A percentile compares a stretch with the other conserved stretches of the same genome.
These are phyloP conservation scores for Hyposoter dolosus DNA, from an alignment of 2,888 invertebrate species.

Conservation along the genomic window DNA sequence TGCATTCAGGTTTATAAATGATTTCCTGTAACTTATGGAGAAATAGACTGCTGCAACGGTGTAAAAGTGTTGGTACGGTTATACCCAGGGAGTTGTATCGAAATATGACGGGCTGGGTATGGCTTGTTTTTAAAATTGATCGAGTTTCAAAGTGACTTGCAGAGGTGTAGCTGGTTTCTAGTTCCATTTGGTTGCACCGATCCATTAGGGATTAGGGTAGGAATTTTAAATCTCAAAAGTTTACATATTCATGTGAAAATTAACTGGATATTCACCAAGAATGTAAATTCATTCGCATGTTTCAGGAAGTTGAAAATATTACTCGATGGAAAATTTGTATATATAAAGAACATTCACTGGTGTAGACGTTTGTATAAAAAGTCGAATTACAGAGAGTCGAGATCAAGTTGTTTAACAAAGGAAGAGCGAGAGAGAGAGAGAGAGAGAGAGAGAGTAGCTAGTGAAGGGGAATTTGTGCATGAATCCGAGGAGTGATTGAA, in stretches of 20 bases:
- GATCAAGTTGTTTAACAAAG: conserved; percentile 22
- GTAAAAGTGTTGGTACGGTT: not conserved
- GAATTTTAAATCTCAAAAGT: no score
- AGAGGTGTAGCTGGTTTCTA: no score
- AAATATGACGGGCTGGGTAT: not conserved
- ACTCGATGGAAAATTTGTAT: not conserved
- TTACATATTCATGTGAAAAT: not conserved
- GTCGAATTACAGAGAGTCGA: not conserved
- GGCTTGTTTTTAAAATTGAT: not conserved
- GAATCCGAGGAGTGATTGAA: conserved; percentile 25
- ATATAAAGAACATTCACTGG: not conserved
- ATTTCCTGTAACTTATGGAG: not conserved
- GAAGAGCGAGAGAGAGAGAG: not conserved
- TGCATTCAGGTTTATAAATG: not conserved
- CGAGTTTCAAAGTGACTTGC: no score
- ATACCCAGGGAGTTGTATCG: not conserved
- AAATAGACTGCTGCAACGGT: not conserved
- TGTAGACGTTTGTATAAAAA: not conserved
- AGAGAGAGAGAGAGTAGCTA: conserved; percentile 1
- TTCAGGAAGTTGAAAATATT: not conserved
- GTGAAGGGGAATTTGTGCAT: conserved; percentile 51
- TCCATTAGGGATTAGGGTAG: no score
- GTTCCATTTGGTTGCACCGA: no score
- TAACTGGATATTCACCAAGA: not conserved
- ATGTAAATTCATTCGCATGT: not conserved